phyloP scores from a whole-genome alignment of 2,113 vertebrate species.

The Zeus faber region DNA sequence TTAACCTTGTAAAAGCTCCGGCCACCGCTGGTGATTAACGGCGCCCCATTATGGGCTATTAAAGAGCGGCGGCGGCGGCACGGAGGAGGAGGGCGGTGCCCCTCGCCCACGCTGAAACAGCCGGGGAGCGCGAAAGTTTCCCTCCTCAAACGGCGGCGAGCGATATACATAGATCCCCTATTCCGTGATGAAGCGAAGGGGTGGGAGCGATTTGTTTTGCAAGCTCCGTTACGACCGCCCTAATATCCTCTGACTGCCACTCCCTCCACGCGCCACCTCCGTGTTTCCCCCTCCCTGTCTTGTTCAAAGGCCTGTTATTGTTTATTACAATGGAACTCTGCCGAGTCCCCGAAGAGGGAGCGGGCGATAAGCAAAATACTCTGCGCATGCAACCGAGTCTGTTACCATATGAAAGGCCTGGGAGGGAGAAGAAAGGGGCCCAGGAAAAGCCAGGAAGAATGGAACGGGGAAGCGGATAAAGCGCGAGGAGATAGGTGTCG shows the following conservation, averaged over 20 bases:
- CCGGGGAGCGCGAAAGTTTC: no score
- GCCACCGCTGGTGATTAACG: slow-evolving; percentile 62
- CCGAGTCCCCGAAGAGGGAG: slow-evolving; percentile 52
- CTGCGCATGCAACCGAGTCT: slow-evolving; percentile 48
- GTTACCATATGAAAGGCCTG: slow-evolving; percentile 63
- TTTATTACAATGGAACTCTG: slow-evolving; percentile 54
- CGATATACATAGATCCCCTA: no score
- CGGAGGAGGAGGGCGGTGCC: neutral
- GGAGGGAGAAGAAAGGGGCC: slow-evolving; percentile 10
- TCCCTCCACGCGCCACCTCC: slow-evolving; percentile 35
- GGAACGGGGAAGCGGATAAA: slow-evolving; percentile 31
- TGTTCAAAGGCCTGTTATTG: slow-evolving; percentile 57
- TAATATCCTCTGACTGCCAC: slow-evolving; percentile 46
- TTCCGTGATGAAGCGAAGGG: neutral
- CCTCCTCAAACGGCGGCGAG: no score
- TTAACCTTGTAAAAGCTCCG: slow-evolving; percentile 69
- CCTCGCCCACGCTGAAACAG: slow-evolving; percentile 2
- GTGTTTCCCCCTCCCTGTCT: slow-evolving; percentile 48
- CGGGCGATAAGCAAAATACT: slow-evolving; percentile 56
- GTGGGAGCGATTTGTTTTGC: slow-evolving; percentile 26
- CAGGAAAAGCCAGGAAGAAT: slow-evolving; percentile 20
- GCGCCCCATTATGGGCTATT: slow-evolving; percentile 56
- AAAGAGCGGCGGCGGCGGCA: slow-evolving; percentile 41
- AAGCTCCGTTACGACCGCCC: slow-evolving; percentile 36
- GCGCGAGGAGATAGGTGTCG: slow-evolving; percentile 26